phyloP scores from a whole-genome alignment of 2,888 invertebrate species.

The Synanthedon myopaeformis region DNA sequence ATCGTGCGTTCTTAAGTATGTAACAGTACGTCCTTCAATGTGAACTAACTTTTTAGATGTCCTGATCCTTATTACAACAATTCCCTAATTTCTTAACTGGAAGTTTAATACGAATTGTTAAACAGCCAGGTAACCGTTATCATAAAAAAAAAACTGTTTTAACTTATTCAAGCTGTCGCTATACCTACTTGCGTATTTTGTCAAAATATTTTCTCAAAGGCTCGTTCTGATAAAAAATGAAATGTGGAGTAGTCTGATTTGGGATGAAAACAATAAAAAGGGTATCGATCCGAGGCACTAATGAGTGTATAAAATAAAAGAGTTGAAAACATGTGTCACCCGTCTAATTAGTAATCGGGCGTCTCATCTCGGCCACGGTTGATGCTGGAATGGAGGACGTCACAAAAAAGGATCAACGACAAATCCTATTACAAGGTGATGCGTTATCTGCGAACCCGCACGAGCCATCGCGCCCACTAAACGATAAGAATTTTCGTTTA shows the following conservation, averaged over 20 bases:
- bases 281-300: slow-evolving; percentile 24
- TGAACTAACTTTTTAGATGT: too few relatives aligned
- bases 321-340: slow-evolving; percentile 59
- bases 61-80: too few relatives aligned
- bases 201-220: too few relatives aligned
- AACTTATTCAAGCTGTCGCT: too few relatives aligned
- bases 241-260: slow-evolving; percentile 13
- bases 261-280: slow-evolving; percentile 29
- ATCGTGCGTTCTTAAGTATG: too few relatives aligned
- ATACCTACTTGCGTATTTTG: too few relatives aligned
- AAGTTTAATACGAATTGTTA: too few relatives aligned
- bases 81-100: too few relatives aligned
- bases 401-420: slow-evolving; percentile 52
- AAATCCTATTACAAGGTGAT: slow-evolving; percentile 49
- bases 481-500: too few relatives aligned
- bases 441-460: slow-evolving; percentile 30
- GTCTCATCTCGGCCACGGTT: slow-evolving; percentile 45
- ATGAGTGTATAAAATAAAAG: slow-evolving; percentile 56
- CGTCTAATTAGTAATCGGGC: slow-evolving; percentile 65
- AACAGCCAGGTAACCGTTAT: too few relatives aligned
- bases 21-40: too few relatives aligned
- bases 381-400: slow-evolving; percentile 10
- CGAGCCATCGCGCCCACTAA: slow-evolving; percentile 22
- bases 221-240: neutral
- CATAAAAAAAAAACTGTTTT: too few relatives aligned